A percentile compares a stretch with the other conserved stretches of the same genome.
phyloP scores from a whole-genome alignment of 2,888 invertebrate species.

The Idaea aversata region DNA sequence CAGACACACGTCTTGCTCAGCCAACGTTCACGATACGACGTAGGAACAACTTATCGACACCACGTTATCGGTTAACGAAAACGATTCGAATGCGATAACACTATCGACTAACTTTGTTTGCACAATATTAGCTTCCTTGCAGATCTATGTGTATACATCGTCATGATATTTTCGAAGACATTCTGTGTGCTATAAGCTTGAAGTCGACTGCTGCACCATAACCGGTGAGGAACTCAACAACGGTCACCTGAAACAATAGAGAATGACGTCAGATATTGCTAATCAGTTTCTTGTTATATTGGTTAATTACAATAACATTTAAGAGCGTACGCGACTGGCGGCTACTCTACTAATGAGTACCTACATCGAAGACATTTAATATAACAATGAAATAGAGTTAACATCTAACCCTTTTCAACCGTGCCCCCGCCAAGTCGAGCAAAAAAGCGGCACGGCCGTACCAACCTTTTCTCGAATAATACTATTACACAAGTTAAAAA shows the following conservation, averaged over 20 bases:
- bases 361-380: too few species aligned
- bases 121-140: slow-evolving; percentile 52
- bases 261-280: slow-evolving; percentile 42
- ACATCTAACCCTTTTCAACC: too few species aligned
- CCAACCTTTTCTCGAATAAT: too few species aligned
- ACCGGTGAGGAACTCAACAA: slow-evolving; percentile 65
- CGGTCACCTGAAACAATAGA: slow-evolving; percentile 72
- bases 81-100: slow-evolving; percentile 51
- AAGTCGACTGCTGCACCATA: slow-evolving; percentile 73
- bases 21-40: slow-evolving; percentile 37
- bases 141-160: slow-evolving; percentile 36
- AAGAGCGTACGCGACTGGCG: slow-evolving; percentile 10
- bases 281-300: slow-evolving; percentile 41
- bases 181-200: slow-evolving; percentile 36
- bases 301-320: slow-evolving; percentile 31
- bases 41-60: slow-evolving; percentile 39
- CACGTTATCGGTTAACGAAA: slow-evolving; percentile 62
- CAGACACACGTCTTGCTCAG: slow-evolving; percentile 42
- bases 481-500: too few species aligned
- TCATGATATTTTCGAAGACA: slow-evolving; percentile 51
- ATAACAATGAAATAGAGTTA: too few species aligned
- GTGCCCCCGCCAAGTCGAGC: too few species aligned
- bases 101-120: slow-evolving; percentile 43
- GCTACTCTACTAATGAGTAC: too few species aligned
- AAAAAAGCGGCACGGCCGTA: too few species aligned